A percentile compares a stretch with the other conserved stretches of the same genome.
Conservation (phyloP, 2,888 invertebrate species). For the Diarsia mendica region DNA sequence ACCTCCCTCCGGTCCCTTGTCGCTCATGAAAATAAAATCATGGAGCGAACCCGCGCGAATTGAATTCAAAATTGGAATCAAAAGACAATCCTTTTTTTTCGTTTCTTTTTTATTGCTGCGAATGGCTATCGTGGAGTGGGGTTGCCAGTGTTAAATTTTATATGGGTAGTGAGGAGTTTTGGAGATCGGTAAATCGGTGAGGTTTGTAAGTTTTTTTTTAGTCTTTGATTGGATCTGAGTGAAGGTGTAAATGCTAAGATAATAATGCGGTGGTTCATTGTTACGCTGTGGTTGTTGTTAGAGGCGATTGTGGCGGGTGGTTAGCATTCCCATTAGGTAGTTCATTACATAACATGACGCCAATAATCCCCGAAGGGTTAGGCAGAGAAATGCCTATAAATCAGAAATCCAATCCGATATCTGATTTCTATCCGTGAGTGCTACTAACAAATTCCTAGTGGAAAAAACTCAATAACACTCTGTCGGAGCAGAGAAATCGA, state of each 20-base stretch:
- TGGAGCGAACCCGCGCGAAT: slow-evolving; percentile 86
- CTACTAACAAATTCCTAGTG: no score
- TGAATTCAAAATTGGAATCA: slow-evolving; percentile 90
- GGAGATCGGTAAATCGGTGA: slow-evolving; percentile 65
- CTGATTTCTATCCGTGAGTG: no score
- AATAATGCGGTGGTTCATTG: slow-evolving; percentile 11
- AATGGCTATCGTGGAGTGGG: slow-evolving; percentile 80
- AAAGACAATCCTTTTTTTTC: slow-evolving; percentile 87
- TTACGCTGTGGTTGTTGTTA: neutral
- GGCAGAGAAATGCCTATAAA: no score
- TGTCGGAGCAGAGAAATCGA: no score
- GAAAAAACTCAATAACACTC: no score
- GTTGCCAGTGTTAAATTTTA: slow-evolving; percentile 85
- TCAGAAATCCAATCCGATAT: no score
- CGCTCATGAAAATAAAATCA: slow-evolving; percentile 90
- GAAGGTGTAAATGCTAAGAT: slow-evolving; percentile 42
- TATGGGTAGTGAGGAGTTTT: slow-evolving; percentile 76
- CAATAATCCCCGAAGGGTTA: no score
- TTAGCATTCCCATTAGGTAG: neutral
- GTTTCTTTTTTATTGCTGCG: slow-evolving; percentile 82
- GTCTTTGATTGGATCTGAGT: slow-evolving; percentile 42
- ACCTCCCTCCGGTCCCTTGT: slow-evolving; percentile 76
- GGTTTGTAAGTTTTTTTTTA: slow-evolving; percentile 50
- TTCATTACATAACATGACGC: no score
- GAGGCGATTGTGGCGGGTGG: neutral